Evolutionary conservation across 2,113 vertebrate species (phyloP).

Genomic region (Petrocephalus zakoni): DNA sequence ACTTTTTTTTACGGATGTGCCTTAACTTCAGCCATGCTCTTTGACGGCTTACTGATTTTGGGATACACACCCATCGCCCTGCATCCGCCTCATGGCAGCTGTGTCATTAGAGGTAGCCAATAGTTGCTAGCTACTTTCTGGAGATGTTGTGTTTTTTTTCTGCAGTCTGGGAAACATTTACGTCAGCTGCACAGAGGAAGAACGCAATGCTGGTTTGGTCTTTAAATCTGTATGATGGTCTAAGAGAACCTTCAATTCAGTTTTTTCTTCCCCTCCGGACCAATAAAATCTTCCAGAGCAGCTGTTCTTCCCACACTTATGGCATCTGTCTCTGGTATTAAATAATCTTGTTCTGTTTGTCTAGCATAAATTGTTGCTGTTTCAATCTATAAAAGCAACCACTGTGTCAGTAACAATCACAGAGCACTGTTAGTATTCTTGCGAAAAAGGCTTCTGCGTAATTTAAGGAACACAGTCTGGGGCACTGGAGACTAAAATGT

Average conservation of each 20-base stretch:
- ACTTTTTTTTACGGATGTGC: not conserved
- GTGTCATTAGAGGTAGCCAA: constrained; percentile 5
- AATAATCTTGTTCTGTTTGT: constrained; percentile 5
- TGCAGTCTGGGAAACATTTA: constrained; percentile 9
- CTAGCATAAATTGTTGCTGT: constrained; percentile 3
- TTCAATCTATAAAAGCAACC: not conserved
- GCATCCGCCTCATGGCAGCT: not conserved
- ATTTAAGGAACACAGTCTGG: not conserved
- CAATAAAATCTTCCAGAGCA: constrained; percentile 1
- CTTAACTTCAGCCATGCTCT: not conserved
- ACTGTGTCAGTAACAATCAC: not conserved
- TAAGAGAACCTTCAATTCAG: constrained; percentile 4
- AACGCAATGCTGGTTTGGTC: not conserved
- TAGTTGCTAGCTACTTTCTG: not conserved
- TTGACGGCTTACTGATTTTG: not conserved
- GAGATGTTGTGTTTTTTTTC: constrained; percentile 5
- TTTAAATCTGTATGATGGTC: not conserved
- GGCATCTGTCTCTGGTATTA: constrained; percentile 9
- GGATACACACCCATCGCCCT: not conserved
- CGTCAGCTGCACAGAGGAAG: not conserved
- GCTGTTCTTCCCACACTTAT: constrained; percentile 11
- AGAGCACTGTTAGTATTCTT: not conserved
- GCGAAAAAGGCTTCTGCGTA: not conserved
- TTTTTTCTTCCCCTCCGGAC: not conserved
- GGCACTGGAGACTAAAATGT: not conserved